A percentile compares a stretch with the other conserved stretches of the same genome.
Evolutionary conservation across 2,797 vertebrate genomes (phyloP).

Genomic region (Falco rusticolus): DNA sequence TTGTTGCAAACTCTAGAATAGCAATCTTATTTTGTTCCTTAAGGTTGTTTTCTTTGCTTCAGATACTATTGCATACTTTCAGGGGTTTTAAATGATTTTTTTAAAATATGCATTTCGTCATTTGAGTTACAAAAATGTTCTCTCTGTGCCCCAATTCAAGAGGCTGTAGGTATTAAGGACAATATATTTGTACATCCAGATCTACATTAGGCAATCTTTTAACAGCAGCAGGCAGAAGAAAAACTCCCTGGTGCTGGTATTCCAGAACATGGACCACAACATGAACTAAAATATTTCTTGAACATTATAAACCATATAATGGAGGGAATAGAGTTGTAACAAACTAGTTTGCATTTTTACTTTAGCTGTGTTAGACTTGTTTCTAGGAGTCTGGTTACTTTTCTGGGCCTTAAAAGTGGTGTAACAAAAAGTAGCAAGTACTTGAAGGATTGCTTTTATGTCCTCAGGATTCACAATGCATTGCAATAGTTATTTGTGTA

Average conservation of each 20-base stretch:
- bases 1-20: not conserved
- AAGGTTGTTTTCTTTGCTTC: not conserved
- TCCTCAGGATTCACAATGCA: not conserved
- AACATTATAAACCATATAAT: not conserved
- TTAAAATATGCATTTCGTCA: not conserved
- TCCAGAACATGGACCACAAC: not conserved
- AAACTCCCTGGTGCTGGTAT: not conserved
- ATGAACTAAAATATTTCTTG: not conserved
- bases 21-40: not conserved
- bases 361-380: not conserved
- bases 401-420: not conserved
- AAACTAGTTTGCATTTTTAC: not conserved
- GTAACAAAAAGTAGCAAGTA: not conserved
- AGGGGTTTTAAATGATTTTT: not conserved
- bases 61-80: not conserved
- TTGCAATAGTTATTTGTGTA: not conserved
- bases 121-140: not conserved
- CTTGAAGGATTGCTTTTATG: not conserved
- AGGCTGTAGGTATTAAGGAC: not conserved
- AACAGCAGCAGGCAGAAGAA: not conserved
- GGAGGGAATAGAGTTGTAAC: not conserved
- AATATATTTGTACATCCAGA: not conserved
- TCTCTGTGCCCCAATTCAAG: not conserved
- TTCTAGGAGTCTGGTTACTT: not conserved
- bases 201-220: not conserved